Conservation (phyloP, 2,113 vertebrate genomes). For the Hymenochirus boettgeri region DNA sequence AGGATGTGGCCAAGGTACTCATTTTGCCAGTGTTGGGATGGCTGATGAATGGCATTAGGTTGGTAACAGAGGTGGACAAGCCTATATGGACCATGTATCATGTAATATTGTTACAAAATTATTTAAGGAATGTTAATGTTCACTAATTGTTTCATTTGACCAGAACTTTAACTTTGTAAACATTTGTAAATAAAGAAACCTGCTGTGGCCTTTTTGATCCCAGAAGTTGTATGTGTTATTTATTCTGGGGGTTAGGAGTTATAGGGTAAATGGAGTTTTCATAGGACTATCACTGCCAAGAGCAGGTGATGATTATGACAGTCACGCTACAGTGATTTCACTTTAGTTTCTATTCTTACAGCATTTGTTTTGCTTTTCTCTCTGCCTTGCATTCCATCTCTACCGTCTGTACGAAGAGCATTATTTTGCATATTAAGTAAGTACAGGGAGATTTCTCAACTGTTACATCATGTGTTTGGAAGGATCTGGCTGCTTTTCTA, state of each 20-base stretch:
- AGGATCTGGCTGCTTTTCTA: conserved; percentile 29
- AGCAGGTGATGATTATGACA: background rate
- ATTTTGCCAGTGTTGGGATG: too few relatives aligned
- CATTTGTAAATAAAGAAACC: too few relatives aligned
- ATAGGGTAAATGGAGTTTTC: background rate
- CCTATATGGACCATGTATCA: too few relatives aligned
- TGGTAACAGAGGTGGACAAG: too few relatives aligned
- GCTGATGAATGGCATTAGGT: too few relatives aligned
- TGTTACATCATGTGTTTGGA: conserved; percentile 36
- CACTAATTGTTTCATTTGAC: too few relatives aligned
- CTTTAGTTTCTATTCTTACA: background rate
- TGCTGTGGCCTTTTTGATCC: too few relatives aligned
- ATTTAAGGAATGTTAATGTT: too few relatives aligned
- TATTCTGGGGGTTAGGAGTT: background rate
- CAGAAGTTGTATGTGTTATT: too few relatives aligned
- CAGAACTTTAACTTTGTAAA: too few relatives aligned
- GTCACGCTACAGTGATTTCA: background rate
- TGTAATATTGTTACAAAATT: too few relatives aligned
- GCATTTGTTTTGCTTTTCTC: background rate
- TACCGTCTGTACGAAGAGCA: background rate
- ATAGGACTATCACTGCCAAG: background rate
- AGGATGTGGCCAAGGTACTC: too few relatives aligned
- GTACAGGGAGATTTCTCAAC: background rate
- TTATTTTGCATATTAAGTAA: conserved; percentile 10
- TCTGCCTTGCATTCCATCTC: conserved; percentile 15